Percentiles rank a stretch among this genome's conserved stretches.
phyloP scores from a whole-genome alignment of 2,113 vertebrate species.

The Larimichthys crocea region DNA sequence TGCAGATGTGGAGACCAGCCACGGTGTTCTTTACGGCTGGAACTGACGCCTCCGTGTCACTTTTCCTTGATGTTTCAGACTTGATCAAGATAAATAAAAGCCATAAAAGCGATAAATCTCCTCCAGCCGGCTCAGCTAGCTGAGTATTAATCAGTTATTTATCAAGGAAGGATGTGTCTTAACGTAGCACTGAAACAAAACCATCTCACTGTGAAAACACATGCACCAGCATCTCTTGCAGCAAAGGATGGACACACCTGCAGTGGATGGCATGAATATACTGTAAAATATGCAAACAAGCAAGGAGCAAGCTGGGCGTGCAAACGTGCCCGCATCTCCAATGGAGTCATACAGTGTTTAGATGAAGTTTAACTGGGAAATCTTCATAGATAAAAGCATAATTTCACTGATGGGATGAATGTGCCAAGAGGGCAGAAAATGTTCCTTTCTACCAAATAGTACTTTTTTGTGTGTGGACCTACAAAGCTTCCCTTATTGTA shows the following conservation, averaged over 20 bases:
- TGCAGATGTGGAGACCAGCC: constrained; percentile 66
- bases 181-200: constrained; percentile 44
- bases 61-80: constrained; percentile 55
- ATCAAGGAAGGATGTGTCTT: constrained; percentile 31
- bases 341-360: constrained; percentile 22
- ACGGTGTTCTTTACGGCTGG: constrained; percentile 31
- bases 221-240: constrained; percentile 49
- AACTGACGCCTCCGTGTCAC: constrained; percentile 50
- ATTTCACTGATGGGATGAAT: constrained; percentile 44
- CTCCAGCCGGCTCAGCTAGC: constrained; percentile 19
- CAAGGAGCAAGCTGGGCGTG: constrained; percentile 29
- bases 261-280: neutral
- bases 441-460: constrained; percentile 58
- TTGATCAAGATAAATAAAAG: constrained; percentile 50
- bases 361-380: neutral
- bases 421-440: constrained; percentile 56
- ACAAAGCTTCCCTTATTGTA: constrained; percentile 56
- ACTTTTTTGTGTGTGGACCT: constrained; percentile 47
- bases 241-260: constrained; percentile 32
- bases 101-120: constrained; percentile 57
- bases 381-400: constrained; percentile 19
- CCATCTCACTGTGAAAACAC: constrained; percentile 76
- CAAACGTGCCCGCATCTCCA: constrained; percentile 10
- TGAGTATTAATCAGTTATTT: constrained; percentile 24
- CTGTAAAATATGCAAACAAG: constrained; percentile 43